Evolutionary conservation across 2,113 vertebrate genomes (phyloP).

Genomic region (Prunella himalayana): DNA sequence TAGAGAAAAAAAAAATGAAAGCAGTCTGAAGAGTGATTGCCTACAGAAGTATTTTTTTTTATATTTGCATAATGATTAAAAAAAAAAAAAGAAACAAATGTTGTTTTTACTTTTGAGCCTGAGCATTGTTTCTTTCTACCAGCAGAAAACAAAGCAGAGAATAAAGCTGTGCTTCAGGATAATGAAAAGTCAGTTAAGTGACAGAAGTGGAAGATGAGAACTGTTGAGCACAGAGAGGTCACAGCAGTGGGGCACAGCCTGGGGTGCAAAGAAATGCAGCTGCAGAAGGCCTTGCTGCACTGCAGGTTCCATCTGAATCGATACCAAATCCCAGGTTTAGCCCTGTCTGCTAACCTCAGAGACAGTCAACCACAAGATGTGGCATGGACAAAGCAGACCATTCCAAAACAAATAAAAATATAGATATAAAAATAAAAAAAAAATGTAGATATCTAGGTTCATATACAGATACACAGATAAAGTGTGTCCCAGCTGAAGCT

Average conservation of each 20-base stretch:
- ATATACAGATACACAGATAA: not conserved
- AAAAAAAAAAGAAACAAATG: not conserved
- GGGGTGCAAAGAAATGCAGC: rapidly evolving
- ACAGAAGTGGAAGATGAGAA: not conserved
- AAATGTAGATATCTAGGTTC: not conserved
- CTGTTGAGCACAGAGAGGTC: not conserved
- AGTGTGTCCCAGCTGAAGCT: not conserved
- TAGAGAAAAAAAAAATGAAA: not conserved
- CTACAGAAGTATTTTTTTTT: not conserved
- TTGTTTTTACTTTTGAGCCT: not conserved
- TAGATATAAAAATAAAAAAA: not conserved
- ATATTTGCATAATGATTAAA: not conserved
- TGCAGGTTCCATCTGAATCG: not conserved
- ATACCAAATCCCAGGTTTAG: not conserved
- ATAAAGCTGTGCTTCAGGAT: not conserved
- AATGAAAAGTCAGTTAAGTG: not conserved
- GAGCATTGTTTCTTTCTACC: not conserved
- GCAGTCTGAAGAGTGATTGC: not conserved
- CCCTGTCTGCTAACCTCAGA: not conserved
- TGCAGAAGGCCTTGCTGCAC: not conserved
- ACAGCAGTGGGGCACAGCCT: not conserved
- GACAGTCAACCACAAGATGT: not conserved
- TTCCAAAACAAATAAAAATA: not conserved
- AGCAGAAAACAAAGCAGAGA: not conserved
- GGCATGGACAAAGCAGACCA: not conserved